These are phyloP conservation scores for Meriones unguiculatus DNA, from an alignment of 2,113 vertebrate species.

Conservation along the genomic window DNA sequence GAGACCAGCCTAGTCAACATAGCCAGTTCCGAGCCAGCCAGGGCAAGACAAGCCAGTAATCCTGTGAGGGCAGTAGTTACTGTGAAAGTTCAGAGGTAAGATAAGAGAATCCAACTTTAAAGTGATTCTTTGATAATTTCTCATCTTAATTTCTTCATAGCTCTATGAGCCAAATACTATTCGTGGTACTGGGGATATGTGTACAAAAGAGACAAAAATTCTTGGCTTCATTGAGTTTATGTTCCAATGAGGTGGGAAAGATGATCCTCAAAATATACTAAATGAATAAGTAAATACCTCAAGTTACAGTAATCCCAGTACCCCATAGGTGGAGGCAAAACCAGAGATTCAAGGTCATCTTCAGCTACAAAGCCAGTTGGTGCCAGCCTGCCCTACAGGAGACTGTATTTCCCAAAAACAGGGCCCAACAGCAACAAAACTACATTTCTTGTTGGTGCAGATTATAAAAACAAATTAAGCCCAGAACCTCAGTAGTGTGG, in stretches of 20 bases:
- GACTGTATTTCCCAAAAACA: not conserved
- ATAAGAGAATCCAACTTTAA: not conserved
- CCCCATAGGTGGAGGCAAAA: not conserved
- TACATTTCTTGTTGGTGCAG: not conserved
- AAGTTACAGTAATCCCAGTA: not conserved
- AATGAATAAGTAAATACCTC: not conserved
- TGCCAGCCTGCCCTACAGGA: not conserved
- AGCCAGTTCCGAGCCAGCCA: not conserved
- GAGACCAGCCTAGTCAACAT: not conserved
- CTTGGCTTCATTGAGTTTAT: not conserved
- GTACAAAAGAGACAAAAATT: not conserved
- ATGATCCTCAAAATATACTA: slow-evolving; percentile 44
- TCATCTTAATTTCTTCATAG: not conserved
- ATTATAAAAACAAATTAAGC: not conserved
- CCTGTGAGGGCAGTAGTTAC: accelerated
- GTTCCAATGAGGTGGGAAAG: not conserved
- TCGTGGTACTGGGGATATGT: not conserved
- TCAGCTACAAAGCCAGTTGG: not conserved
- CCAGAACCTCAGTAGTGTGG: not conserved
- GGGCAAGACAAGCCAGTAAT: not conserved
- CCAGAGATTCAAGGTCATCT: not conserved
- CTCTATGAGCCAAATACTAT: not conserved
- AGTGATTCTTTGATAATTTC: not conserved
- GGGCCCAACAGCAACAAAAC: not conserved
- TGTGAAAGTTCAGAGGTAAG: not conserved